Evolutionary conservation across 2,797 vertebrate genomes (phyloP), one percentile per base, ranked within the genome.

Genomic region (Gymnothorax javanicus): DNA sequence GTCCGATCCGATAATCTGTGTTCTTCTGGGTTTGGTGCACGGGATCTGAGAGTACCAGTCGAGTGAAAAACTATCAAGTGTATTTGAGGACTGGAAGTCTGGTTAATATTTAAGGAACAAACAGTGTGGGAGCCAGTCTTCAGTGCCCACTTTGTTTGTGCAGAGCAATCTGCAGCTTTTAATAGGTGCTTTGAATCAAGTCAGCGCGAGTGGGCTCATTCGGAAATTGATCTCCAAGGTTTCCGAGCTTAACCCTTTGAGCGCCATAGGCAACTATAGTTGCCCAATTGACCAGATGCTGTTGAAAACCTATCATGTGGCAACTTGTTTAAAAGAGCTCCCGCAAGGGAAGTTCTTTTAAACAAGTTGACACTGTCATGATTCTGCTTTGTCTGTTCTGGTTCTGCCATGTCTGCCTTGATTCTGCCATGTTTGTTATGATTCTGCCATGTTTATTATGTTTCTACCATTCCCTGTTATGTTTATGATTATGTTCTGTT

Each of bases 61-160:
- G 9, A 57, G 33, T 83, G 56, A 27, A 82, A n/a, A 82, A 82
- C 33, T 43, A 59, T 27, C 9, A 58, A 83, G 13, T 83, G n/a
- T 83, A 59, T 59, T 27, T 83, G n/a, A 83, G 82, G 82, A 83
- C 82, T 59, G 56, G 82, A 56, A 4, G 57, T 15, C 82, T 25
- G 82, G 56, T 83, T 83, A 83, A 83, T 83, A 59, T 83, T 83
- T 59, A 83, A 83, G 8, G 82, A 83, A 83, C 82, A 83, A 83
- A 83, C 57, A 83, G 82, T 27, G 56, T 33, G 82, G 81, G 81
- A 59, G 25, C 8, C 56, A 2, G 57, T 56, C 82, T 59, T 83
- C n/a, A 83, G 82, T 58, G 82, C 56, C 25, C 25, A 33, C 56
- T 83, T 58, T 58, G 57, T 15, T 83, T 83, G 82, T 20, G 59